Base-by-base conservation (phyloP, 1,140 invertebrate species). In the Drosophila bipectinata region DNA sequence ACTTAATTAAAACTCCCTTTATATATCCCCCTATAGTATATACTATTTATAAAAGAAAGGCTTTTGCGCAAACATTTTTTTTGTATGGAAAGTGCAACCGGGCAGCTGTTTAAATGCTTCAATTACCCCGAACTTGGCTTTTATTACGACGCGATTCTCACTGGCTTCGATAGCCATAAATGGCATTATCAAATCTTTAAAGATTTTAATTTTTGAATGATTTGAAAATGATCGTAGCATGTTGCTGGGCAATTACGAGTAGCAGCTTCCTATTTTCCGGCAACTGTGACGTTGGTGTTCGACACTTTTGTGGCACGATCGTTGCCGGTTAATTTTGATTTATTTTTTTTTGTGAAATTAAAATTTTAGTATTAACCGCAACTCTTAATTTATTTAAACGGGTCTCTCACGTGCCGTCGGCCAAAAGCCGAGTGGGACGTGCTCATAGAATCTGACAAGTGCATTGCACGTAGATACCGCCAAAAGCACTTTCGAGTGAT, bases 151-250 rank as follows among this genome's bases (percentile, higher is more conserved):
- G 32, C 24, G 9, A 30, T 62, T 66, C 62, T 63, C 62, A 61
- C 57, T 28, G 48, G 9, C 14, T 49, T 28, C 45, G 32, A 32
- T 10, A 14, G 41, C 14, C n/a, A 44, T n/a, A 12, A 18, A 60
- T 52, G 26, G 45, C 14, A 9, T 58, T 54, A 54, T 44, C 39
- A 58, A 49, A 51, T 62, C 12, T 14, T 28, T 28, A 37, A 9
- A 39, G 44, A 44, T 21, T 21, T 21, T 21, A 18, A 44, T 7
- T 8, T 32, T 53, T 14, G 28, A 5, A 64, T 56, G 55, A 64
- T 75, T 53, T 26, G 39, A 41, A 79, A 80, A 73, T 79, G 48
- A 34, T 45, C 34, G 10, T 85, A 48, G 82, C 81, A 79, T 85
- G 81, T 26, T 39, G 49, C 44, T 15, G 34, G 24, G 34, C 78